Evolutionary conservation across 23 tunicate species (phyloP).

Genomic region (Ciona savignyi): DNA sequence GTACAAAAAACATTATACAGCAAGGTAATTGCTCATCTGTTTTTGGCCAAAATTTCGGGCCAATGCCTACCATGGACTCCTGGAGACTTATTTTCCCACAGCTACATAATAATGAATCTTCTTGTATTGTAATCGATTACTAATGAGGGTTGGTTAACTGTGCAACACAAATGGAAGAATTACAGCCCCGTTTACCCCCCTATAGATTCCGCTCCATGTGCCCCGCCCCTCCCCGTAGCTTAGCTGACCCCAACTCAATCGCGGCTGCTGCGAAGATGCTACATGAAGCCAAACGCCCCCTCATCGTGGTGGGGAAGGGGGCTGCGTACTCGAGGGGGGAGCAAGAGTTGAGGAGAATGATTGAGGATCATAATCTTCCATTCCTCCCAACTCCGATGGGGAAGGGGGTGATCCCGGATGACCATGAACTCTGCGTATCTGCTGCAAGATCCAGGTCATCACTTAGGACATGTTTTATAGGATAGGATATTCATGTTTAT

Average conservation of each 20-base stretch:
- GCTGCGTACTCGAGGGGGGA: conserved; percentile 61
- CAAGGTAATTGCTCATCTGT: no score
- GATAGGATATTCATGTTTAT: no score
- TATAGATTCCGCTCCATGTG: conserved; percentile 25
- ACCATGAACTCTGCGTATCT: conserved; percentile 69
- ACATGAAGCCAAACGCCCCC: conserved; percentile 54
- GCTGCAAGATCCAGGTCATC: conserved; percentile 85
- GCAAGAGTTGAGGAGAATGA: conserved; percentile 19
- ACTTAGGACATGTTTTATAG: no score
- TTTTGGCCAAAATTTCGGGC: no score
- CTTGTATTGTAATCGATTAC: no score
- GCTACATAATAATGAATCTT: no score
- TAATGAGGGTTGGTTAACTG: no score
- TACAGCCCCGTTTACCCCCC: no score
- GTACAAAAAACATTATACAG: no score
- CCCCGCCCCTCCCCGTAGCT: conserved; percentile 38
- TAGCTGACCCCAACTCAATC: conserved; percentile 26
- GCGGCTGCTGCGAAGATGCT: conserved; percentile 35
- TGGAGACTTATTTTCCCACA: no score
- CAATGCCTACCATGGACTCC: no score
- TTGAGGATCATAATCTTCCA: conserved; percentile 71
- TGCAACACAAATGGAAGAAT: no score
- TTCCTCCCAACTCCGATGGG: conserved; percentile 98
- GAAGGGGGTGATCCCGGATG: conserved; percentile 80
- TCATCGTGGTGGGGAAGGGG: conserved; percentile 85